Percentiles rank a stretch among this genome's conserved stretches.
phyloP scores from a whole-genome alignment of 2,797 vertebrate species.

The Hemibagrus guttatus region DNA sequence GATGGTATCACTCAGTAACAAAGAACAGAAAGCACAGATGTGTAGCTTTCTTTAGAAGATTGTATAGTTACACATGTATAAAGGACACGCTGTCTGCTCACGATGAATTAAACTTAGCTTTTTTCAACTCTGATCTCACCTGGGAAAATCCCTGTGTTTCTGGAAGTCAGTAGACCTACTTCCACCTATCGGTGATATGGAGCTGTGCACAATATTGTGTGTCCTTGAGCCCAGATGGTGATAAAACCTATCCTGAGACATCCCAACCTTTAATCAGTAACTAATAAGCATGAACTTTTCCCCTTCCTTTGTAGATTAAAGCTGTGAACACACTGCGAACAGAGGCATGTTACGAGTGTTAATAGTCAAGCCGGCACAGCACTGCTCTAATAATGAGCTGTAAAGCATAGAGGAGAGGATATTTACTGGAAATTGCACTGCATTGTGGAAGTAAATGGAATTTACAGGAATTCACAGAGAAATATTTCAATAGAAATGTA shows the following conservation, averaged over 20 bases:
- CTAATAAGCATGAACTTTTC: slow-evolving; percentile 1
- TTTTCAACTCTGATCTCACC: background rate
- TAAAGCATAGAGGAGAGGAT: background rate
- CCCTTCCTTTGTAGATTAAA: background rate
- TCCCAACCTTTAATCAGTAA: slow-evolving; percentile 28
- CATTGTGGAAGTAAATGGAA: slow-evolving; percentile 2
- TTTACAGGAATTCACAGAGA: background rate
- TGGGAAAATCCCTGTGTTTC: slow-evolving; percentile 15
- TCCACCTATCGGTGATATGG: slow-evolving; percentile 21
- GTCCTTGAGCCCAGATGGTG: slow-evolving; percentile 9
- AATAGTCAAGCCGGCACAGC: background rate
- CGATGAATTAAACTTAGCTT: background rate
- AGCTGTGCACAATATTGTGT: background rate
- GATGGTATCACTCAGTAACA: background rate
- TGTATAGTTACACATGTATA: background rate
- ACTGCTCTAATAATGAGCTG: background rate
- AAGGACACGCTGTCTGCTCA: background rate
- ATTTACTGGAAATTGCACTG: slow-evolving; percentile 10
- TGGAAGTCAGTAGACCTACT: background rate
- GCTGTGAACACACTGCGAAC: background rate
- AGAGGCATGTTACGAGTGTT: background rate
- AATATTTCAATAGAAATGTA: background rate
- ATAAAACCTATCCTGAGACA: slow-evolving; percentile 9
- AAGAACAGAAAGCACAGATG: background rate
- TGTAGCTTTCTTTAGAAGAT: background rate